Conservation (phyloP, 2,797 vertebrate species). For the Platyrinchus mystaceus region DNA sequence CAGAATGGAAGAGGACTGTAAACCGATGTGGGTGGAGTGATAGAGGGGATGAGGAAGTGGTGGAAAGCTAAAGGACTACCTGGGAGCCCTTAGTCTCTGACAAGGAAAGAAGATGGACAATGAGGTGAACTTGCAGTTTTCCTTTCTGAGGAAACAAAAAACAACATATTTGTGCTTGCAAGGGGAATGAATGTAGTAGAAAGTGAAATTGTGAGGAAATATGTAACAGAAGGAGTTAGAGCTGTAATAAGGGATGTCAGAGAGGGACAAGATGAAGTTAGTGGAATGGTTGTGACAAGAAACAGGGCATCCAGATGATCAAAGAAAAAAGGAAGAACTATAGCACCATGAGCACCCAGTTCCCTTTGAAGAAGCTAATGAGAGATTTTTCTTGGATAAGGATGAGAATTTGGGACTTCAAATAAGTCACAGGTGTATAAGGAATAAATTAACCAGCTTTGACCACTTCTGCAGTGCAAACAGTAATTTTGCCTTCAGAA, state of each 20-base stretch:
- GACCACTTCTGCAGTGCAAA: not conserved
- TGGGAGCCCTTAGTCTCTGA: not conserved
- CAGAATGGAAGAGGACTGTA: not conserved
- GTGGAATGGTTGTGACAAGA: not conserved
- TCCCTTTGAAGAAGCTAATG: not conserved
- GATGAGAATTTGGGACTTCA: not conserved
- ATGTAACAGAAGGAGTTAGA: not conserved
- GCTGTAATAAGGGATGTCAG: not conserved
- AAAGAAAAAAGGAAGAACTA: not conserved
- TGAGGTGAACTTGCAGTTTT: not conserved
- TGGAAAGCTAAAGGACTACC: not conserved
- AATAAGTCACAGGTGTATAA: not conserved
- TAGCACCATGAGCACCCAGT: not conserved
- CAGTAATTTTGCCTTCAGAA: not conserved
- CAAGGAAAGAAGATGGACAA: not conserved
- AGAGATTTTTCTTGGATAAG: not conserved
- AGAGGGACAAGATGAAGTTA: not conserved
- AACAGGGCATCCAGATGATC: not conserved
- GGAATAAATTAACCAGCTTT: not conserved
- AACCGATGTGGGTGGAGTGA: not conserved
- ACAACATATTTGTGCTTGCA: accelerated
- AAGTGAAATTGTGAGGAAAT: not conserved
- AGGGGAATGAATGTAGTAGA: not conserved
- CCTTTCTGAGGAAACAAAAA: not conserved
- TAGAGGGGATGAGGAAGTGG: not conserved